These are phyloP conservation scores for Drosophila mimetica DNA, from an alignment of 2,888 invertebrate species.

Conservation along the genomic window DNA sequence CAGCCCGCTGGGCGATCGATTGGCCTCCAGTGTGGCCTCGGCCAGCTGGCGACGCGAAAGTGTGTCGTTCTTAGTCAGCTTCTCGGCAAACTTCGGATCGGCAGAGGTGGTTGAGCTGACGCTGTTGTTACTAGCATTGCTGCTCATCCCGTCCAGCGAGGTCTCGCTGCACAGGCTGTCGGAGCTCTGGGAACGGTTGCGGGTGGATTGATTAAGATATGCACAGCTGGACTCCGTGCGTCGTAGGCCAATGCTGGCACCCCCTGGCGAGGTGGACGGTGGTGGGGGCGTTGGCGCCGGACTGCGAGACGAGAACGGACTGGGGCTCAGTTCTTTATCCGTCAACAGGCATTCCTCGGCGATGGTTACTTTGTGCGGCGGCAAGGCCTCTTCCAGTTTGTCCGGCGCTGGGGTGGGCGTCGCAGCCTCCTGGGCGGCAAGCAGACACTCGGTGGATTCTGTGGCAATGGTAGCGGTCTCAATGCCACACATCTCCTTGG, in stretches of 20 bases:
- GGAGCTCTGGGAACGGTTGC: slow-evolving; percentile 83
- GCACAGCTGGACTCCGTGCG: slow-evolving; percentile 81
- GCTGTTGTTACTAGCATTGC: slow-evolving; percentile 31
- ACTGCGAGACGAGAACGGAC: slow-evolving; percentile 67
- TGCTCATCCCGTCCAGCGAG: slow-evolving; percentile 82
- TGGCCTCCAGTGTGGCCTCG: slow-evolving; percentile 67
- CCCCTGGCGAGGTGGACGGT: slow-evolving; percentile 81
- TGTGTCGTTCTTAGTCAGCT: slow-evolving; percentile 84
- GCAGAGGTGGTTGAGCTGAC: slow-evolving; percentile 29
- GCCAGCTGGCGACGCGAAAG: slow-evolving; percentile 79
- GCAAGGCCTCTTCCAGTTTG: slow-evolving; percentile 20
- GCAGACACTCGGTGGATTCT: slow-evolving; percentile 80
- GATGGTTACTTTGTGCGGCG: slow-evolving; percentile 76
- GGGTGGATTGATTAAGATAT: slow-evolving; percentile 80
- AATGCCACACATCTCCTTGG: slow-evolving; percentile 75
- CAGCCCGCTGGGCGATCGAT: slow-evolving; percentile 81
- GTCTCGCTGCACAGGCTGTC: slow-evolving; percentile 84
- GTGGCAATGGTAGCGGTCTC: slow-evolving; percentile 83
- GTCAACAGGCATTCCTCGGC: slow-evolving; percentile 66
- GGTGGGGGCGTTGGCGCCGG: slow-evolving; percentile 80
- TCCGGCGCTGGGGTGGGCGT: slow-evolving; percentile 63
- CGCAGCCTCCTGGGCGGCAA: slow-evolving; percentile 63
- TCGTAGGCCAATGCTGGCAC: slow-evolving; percentile 75
- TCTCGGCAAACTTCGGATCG: slow-evolving; percentile 83
- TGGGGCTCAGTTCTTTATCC: slow-evolving; percentile 60